phyloP scores from a whole-genome alignment of 2,797 vertebrate genomes.

The Alcedo quadribrachys region DNA sequence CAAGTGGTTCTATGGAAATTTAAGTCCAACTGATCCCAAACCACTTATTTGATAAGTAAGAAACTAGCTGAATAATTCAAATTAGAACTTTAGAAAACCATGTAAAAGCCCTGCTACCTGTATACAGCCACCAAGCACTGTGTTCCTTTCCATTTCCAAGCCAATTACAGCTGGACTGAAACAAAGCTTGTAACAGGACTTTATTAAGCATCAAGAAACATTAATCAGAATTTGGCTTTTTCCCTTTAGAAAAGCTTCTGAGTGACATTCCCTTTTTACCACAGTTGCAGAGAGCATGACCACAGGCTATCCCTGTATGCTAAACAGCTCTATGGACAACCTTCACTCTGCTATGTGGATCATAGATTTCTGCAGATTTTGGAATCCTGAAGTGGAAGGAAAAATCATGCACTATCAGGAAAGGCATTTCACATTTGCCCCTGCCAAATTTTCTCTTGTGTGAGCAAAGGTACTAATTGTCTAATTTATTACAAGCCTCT shows the following conservation, averaged over 20 bases:
- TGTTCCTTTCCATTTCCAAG: neutral
- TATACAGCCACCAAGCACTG: neutral
- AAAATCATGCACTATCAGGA: neutral
- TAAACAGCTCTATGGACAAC: neutral
- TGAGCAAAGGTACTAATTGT: slow-evolving; percentile 20
- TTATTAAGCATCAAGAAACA: neutral
- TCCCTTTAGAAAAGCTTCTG: neutral
- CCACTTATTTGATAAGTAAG: neutral
- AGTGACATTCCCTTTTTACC: neutral
- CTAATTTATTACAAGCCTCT: neutral
- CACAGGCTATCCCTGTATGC: rapidly evolving
- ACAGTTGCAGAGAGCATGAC: neutral
- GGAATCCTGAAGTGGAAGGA: neutral
- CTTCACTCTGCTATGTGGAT: neutral
- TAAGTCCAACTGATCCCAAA: neutral
- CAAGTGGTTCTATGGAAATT: neutral
- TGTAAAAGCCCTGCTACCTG: neutral
- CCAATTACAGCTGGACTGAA: neutral
- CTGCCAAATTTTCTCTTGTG: neutral
- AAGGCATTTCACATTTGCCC: neutral
- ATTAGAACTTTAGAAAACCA: neutral
- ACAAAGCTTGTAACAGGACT: neutral
- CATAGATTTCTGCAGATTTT: neutral
- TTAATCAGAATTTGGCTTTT: neutral
- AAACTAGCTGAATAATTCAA: neutral